phyloP scores from a whole-genome alignment of 2,888 invertebrate species.

The Polyommatus icarus region DNA sequence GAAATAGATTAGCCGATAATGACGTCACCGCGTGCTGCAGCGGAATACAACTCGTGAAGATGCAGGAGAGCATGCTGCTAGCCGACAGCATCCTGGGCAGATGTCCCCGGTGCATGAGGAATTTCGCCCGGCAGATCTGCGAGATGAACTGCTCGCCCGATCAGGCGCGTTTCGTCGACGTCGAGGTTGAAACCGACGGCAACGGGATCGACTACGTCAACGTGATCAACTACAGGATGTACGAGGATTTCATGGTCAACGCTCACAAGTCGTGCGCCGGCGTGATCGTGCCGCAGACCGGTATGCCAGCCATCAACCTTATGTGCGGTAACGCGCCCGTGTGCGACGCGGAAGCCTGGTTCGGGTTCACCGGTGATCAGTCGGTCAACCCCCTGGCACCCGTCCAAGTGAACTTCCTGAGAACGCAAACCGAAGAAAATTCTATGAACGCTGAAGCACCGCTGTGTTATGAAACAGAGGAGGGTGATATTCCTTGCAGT shows the following conservation, averaged over 20 bases:
- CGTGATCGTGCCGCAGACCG: slow-evolving; percentile 88
- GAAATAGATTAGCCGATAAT: slow-evolving; percentile 53
- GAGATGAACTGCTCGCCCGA: slow-evolving; percentile 88
- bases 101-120: slow-evolving; percentile 90
- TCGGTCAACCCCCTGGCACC: slow-evolving; percentile 78
- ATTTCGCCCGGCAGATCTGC: slow-evolving; percentile 89
- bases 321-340: slow-evolving; percentile 86
- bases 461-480: slow-evolving; percentile 81
- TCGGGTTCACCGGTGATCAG: slow-evolving; percentile 82
- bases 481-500: slow-evolving; percentile 83
- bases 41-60: slow-evolving; percentile 69
- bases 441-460: slow-evolving; percentile 70
- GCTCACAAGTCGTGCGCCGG: slow-evolving; percentile 89
- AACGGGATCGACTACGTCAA: slow-evolving; percentile 62
- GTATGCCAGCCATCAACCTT: slow-evolving; percentile 86
- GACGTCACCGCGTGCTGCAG: slow-evolving; percentile 83
- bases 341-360: slow-evolving; percentile 85
- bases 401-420: slow-evolving; percentile 82
- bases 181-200: slow-evolving; percentile 45
- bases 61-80: slow-evolving; percentile 78
- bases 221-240: slow-evolving; percentile 75
- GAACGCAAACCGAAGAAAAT: slow-evolving; percentile 56
- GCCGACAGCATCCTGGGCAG: slow-evolving; percentile 86
- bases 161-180: slow-evolving; percentile 79
- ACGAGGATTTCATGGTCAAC: slow-evolving; percentile 81